These are phyloP conservation scores for Barnardius zonarius DNA, from an alignment of 2,113 vertebrate species.

Conservation along the genomic window DNA sequence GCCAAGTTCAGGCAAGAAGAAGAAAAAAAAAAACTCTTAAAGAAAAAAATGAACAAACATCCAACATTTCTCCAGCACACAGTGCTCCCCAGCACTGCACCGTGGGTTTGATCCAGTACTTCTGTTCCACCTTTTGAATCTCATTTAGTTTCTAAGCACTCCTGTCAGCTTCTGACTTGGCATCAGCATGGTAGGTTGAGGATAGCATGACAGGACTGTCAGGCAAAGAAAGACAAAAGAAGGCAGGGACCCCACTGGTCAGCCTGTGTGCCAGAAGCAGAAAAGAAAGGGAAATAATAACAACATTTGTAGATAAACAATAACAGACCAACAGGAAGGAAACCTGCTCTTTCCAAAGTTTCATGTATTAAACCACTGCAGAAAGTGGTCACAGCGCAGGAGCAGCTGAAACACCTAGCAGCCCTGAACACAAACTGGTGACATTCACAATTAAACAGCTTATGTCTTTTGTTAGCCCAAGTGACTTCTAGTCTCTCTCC, in stretches of 20 bases:
- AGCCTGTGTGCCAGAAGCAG: background rate
- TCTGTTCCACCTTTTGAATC: background rate
- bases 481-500: background rate
- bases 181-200: background rate
- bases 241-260: background rate
- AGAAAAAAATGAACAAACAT: background rate
- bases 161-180: background rate
- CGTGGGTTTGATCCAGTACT: background rate
- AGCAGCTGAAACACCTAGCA: background rate
- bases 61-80: background rate
- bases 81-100: background rate
- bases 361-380: background rate
- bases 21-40: background rate
- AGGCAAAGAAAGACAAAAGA: background rate
- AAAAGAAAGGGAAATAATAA: conserved; percentile 21
- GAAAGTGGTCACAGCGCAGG: background rate
- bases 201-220: background rate
- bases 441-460: background rate
- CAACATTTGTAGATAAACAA: background rate
- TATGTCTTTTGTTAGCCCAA: background rate
- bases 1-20: background rate
- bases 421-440: background rate
- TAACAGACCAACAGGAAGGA: conserved; percentile 1
- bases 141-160: background rate
- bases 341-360: conserved; percentile 17